Base-by-base conservation (phyloP, 2,888 invertebrate genomes). In the Campoplex nolae region DNA sequence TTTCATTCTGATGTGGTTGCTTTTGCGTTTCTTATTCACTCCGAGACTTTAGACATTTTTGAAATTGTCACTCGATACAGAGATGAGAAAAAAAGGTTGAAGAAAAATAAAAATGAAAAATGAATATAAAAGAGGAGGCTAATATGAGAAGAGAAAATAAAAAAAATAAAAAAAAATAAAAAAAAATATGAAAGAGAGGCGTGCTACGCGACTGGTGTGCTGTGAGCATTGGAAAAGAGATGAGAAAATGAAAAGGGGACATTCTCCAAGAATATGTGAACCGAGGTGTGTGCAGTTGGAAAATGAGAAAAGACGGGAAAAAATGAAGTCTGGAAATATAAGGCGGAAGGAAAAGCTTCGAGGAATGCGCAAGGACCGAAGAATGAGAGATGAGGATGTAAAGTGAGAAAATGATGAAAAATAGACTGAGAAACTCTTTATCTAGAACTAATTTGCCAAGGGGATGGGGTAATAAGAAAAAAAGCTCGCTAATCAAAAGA, bases 401-500 rank as follows among this genome's bases (percentile, higher is more conserved):
- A 28, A 67, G 56, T 28, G 35, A 68, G 67, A 76, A 28, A 51
- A 45, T 13, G 58, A 71, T 56, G 51, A 54, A 65, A 65, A 75
- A 80, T 51, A 68, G 74, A 68, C 1, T 23, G 35, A 65, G 70
- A 73, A 71, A 42, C 28, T 23, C 18, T 54, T n/a, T 45, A 28
- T 71, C 68, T 3, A 38, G 42, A 54, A 38, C 38, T 16, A 28
- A 8, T 28, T 32, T 48, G 51, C 23, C 23, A 56, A 51, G 32
- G 18, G 45, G 51, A 16, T 32, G 67, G 16, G 32, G 65, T 35
- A 67, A 38, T 23, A 56, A 65, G n/a, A 42, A 28, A 51, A 54
- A 32, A 68, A 86, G 76, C 71, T 84, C 65, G 45, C 70, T 80
- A 86, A 86, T 80, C 80, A 84, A 75, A 51, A 54, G 70, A 67